Conservation (phyloP, 2,888 invertebrate genomes). For the Branchellion lobata region DNA sequence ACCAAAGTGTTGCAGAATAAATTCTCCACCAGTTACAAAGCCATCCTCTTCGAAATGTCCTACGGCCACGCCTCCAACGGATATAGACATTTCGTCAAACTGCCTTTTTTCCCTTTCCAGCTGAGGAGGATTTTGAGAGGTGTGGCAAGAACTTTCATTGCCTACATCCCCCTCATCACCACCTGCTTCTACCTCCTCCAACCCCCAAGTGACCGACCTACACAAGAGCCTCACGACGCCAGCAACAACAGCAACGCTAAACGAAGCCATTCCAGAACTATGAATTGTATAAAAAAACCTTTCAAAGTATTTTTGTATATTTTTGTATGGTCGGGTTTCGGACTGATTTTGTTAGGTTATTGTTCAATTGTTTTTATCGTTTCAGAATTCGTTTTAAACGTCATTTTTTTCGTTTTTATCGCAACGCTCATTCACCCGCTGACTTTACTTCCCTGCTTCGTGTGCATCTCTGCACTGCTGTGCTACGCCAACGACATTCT, state of each 20-base stretch:
- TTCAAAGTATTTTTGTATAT: constrained; percentile 29
- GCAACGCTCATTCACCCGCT: constrained; percentile 49
- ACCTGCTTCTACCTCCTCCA: constrained; percentile 47
- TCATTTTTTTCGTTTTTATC: constrained; percentile 50
- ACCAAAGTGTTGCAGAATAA: constrained; percentile 48
- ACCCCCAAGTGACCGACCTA: constrained; percentile 37
- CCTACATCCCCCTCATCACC: constrained; percentile 50
- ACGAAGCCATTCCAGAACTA: too few relatives aligned
- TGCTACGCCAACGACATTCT: constrained; percentile 51
- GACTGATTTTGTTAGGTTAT: constrained; percentile 51
- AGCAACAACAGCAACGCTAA: constrained; percentile 17
- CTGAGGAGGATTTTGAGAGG: constrained; percentile 46
- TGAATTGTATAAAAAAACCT: constrained; percentile 42
- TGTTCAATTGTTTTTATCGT: constrained; percentile 50
- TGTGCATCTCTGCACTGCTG: constrained; percentile 44
- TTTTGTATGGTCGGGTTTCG: constrained; percentile 51
- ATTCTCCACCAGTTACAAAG: constrained; percentile 49
- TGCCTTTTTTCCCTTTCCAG: constrained; percentile 51
- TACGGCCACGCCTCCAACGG: constrained; percentile 50
- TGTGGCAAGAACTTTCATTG: constrained; percentile 44
- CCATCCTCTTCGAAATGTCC: constrained; percentile 49
- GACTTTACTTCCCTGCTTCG: constrained; percentile 51
- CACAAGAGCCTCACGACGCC: background rate
- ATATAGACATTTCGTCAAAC: constrained; percentile 50
- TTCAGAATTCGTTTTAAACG: constrained; percentile 49